These are phyloP conservation scores for Myotis planiceps DNA, from an alignment of 2,797 vertebrate genomes.

Conservation along the genomic window DNA sequence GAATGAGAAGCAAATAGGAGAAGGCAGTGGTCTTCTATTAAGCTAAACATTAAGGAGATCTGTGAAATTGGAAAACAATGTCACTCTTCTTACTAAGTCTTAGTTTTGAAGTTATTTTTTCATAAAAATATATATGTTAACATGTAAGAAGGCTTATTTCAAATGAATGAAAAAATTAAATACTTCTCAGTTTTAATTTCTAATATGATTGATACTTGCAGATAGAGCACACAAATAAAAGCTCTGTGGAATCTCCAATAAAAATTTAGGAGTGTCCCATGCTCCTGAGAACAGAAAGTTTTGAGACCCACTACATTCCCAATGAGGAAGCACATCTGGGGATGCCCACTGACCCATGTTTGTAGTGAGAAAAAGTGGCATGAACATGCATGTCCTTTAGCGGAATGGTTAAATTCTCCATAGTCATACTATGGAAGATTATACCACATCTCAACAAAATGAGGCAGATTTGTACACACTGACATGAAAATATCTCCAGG, in stretches of 20 bases:
- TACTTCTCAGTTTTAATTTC: conserved; percentile 1
- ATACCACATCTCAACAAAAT: background rate
- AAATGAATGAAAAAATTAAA: background rate
- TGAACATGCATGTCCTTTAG: background rate
- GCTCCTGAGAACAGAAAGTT: background rate
- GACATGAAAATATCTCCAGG: background rate
- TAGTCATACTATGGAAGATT: background rate
- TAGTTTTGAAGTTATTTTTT: conserved; percentile 8
- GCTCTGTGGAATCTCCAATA: background rate
- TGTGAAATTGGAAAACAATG: background rate
- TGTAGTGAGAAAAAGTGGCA: background rate
- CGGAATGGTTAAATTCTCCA: background rate
- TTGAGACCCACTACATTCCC: background rate
- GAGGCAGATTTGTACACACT: background rate
- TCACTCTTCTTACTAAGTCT: background rate
- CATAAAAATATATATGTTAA: background rate
- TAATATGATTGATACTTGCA: background rate
- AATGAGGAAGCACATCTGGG: background rate
- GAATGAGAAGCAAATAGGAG: background rate
- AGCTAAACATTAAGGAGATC: background rate
- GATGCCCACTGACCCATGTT: background rate
- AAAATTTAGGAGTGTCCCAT: background rate
- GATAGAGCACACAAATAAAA: background rate
- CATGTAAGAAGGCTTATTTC: background rate
- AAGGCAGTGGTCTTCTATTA: background rate